Evolutionary conservation across 1,140 invertebrate genomes (phyloP).

Genomic region (Leptopilina clavipes): DNA sequence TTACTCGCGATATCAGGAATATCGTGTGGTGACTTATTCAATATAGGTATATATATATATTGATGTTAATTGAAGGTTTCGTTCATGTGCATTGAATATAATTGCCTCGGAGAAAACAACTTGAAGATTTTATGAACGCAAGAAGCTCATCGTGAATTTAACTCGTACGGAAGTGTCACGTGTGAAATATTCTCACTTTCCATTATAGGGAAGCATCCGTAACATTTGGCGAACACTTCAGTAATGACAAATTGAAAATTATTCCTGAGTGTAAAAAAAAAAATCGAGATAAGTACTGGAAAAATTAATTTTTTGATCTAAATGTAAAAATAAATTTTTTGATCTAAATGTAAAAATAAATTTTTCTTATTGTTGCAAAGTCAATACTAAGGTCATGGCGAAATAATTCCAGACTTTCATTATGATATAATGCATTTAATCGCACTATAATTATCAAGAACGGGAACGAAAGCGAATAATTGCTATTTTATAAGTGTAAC

Average conservation of each 20-base stretch:
- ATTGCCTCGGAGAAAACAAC: neutral
- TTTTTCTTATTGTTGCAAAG: neutral
- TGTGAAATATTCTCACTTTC: conserved; percentile 7
- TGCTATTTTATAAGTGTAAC: neutral
- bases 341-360: neutral
- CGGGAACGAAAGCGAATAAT: conserved; percentile 11
- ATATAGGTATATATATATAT: too few species aligned
- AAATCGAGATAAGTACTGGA: too few species aligned
- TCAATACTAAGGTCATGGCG: neutral
- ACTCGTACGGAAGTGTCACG: conserved; percentile 10
- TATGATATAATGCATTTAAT: conserved; percentile 13
- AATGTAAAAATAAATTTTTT: too few species aligned
- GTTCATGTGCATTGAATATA: neutral
- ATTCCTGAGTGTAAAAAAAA: neutral
- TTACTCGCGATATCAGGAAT: neutral
- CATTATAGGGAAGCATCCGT: neutral
- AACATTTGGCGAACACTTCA: neutral
- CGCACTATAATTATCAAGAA: neutral
- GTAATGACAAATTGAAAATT: neutral
- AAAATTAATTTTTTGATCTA: neutral
- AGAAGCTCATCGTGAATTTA: neutral
- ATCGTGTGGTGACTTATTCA: neutral
- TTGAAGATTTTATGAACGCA: neutral
- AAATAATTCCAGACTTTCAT: conserved; percentile 9
- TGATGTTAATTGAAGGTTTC: conserved; percentile 1